Base-by-base conservation (phyloP, 2,797 vertebrate genomes). In the Lepidocolaptes lacrymiger region DNA sequence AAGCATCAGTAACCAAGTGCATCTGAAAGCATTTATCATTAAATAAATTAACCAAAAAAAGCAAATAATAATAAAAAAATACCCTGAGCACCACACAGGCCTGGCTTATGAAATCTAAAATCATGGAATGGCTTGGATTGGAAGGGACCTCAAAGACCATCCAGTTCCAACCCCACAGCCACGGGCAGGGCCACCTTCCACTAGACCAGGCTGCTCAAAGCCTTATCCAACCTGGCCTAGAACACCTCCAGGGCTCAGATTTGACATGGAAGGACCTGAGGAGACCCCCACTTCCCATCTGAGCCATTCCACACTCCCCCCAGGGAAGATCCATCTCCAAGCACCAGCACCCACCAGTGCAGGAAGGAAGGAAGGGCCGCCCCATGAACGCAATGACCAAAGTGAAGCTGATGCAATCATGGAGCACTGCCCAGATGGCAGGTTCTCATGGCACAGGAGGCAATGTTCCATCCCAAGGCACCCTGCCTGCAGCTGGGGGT, bases 231-330 rank as follows among this genome's bases (percentile, higher is more conserved):
- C 19, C 52, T 32, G 18, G 26, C 34, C 61, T 24, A 43, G 54
- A 84, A 61, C 22, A 67, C 17, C 61, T 67, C 34, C 41, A 69
- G 39, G 39, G 32, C 68, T 88, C 22, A 16, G 24, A 82, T 36
- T 3, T 43, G 41, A n/a, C 36, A 28, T 0, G 0, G 12, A 52
- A n/a, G 19, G 34, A 52, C 20, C 17, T 1, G 2, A 89, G 20
- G 23, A 26, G 44, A 63, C 5, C 7, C 9, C 32, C 48, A 21
- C 2, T 10, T 28, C 32, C 43, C 37, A n/a, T 20, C 0, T 8
- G 49, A 74, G 36, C 14, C 58, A 20, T 34, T 41, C 67, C 54
- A 23, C 37, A 12, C 19, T 19, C 56, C 1, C 17, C 14, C 6
- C 15, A 13, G 26, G 30, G n/a, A 62, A 80, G 46, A n/a, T 19